Base-by-base conservation (phyloP, 2,888 invertebrate species). In the Tridacna crocea region DNA sequence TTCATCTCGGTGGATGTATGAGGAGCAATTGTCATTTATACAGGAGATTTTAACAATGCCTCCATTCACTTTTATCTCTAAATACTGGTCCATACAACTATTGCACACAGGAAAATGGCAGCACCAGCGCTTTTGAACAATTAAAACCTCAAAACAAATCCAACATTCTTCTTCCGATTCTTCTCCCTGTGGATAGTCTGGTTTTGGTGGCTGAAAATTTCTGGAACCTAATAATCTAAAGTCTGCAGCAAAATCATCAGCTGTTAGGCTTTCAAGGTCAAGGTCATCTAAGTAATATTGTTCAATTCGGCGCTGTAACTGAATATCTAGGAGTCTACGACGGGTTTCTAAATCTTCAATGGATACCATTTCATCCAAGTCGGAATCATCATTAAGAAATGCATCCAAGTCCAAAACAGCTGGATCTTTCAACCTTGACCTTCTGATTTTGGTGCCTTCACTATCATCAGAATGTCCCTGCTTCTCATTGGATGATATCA, bases 71-170 rank as follows among this genome's bases (percentile, higher is more conserved):
- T 93, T 91, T 3, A 80, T 77, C 26, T 83, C 82, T 15, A 93
- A 86, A 84, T 94, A 94, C 15, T 82, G 84, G 19, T 88, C 87
- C 77, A 94, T 84, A 80, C 95, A 95, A 2, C 80, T 75, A 66
- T 92, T 89, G 83, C 95, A 95, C 0, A 92, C 93, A 8, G 93
- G 87, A 47, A 91, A 91, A 47, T 87, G 77, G 85, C 95, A 95
- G 79, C 95, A 95, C 19, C 90, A 76, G 51, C 94, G 89, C 17
- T 90, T 87, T 66, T 91, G 81, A 3, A 93, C 68, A 48, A 88
- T 89, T 17, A 77, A 76, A 2, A 79, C 82, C 8, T 91, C 92
- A 55, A 89, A 89, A 79, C 94, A 94, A 24, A 94, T 89, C 22
- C 89, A 82, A 87, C 94, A 94, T 55, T 93, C 92, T 2, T 79